These are phyloP conservation scores for Intellagama lesueurii DNA, from an alignment of 2,797 vertebrate species.

Conservation along the genomic window DNA sequence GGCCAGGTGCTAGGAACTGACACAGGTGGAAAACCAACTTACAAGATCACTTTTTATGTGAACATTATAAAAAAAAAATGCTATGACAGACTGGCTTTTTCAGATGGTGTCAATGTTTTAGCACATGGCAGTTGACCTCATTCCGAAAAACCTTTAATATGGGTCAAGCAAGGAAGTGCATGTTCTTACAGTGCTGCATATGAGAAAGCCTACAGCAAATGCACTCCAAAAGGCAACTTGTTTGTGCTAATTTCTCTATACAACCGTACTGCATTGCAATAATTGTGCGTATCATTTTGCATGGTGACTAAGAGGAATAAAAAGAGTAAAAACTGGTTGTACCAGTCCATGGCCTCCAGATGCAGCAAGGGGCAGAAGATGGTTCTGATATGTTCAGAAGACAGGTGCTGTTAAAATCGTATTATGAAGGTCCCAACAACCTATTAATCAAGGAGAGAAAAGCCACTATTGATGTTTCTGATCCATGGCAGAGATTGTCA, in stretches of 20 bases:
- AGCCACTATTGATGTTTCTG: not conserved
- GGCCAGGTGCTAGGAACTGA: not conserved
- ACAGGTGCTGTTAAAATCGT: not conserved
- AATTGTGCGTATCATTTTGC: not conserved
- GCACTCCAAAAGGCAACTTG: not conserved
- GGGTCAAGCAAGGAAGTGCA: slow-evolving; percentile 3
- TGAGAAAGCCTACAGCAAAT: not conserved
- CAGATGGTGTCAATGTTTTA: not conserved
- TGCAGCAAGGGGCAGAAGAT: not conserved
- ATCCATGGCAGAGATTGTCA: not conserved
- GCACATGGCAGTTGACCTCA: not conserved
- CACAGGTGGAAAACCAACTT: not conserved
- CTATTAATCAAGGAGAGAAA: not conserved
- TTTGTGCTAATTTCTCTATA: not conserved
- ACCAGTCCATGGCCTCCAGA: not conserved
- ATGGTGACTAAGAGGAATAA: not conserved
- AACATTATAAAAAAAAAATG: not conserved
- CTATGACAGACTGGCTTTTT: not conserved
- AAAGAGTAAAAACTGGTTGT: not conserved
- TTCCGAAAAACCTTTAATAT: not conserved
- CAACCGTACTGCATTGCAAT: not conserved
- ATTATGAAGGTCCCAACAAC: not conserved
- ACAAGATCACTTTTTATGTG: not conserved
- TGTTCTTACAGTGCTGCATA: not conserved
- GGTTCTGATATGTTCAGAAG: not conserved